These are phyloP conservation scores for Agrochola lota DNA, from an alignment of 2,888 invertebrate species.

Conservation along the genomic window DNA sequence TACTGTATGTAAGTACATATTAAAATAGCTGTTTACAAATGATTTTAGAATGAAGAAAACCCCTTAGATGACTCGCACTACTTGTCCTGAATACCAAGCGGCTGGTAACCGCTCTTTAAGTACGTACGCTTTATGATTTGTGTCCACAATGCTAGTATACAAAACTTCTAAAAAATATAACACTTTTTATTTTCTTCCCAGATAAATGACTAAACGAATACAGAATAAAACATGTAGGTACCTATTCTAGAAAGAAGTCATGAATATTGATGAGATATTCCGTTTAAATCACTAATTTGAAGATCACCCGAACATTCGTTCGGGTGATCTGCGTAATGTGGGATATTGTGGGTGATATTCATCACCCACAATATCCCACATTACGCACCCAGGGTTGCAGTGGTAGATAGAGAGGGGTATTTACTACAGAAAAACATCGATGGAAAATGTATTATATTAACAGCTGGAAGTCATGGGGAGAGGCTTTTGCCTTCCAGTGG, in stretches of 20 bases:
- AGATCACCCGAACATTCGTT: too few relatives aligned
- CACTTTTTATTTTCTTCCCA: neutral
- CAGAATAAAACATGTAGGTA: neutral
- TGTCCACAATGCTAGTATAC: neutral
- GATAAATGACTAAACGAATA: neutral
- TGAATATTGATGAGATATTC: neutral
- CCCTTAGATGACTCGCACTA: neutral
- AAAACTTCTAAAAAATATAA: too few relatives aligned
- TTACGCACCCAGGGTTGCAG: neutral
- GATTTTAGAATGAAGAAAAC: neutral
- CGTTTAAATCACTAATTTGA: neutral
- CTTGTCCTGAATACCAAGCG: constrained; percentile 27
- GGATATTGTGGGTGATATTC: too few relatives aligned
- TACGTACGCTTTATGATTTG: neutral
- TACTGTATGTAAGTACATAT: neutral
- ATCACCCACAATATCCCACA: neutral
- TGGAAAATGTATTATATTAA: neutral
- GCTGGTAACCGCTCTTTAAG: neutral
- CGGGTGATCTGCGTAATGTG: too few relatives aligned
- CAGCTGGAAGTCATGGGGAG: neutral
- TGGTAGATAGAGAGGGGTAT: neutral
- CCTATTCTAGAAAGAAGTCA: neutral
- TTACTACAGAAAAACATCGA: neutral
- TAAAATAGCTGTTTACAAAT: neutral
- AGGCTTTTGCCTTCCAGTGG: neutral